Evolutionary conservation across 2,797 vertebrate genomes (phyloP).

Genomic region (Calcarius lapponicus): DNA sequence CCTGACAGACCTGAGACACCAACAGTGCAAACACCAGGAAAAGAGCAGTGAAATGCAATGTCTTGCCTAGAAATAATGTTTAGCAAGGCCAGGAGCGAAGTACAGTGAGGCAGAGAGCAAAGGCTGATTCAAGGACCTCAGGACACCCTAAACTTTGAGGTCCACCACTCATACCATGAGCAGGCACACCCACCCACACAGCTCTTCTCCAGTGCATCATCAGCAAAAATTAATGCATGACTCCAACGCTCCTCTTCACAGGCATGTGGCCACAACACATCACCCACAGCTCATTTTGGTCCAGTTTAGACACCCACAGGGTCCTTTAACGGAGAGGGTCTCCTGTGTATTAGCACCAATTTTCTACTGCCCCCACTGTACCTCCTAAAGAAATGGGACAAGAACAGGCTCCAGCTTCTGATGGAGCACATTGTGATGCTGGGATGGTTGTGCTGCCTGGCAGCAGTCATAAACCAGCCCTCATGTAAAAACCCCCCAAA

Average conservation of each 20-base stretch:
- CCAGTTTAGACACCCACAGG: neutral
- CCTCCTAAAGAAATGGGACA: neutral
- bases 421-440: rapidly evolving
- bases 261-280: neutral
- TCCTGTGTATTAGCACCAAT: neutral
- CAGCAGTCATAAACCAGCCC: neutral
- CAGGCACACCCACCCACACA: neutral
- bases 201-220: neutral
- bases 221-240: neutral
- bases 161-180: neutral
- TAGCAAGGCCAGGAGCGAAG: neutral
- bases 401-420: neutral
- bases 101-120: neutral
- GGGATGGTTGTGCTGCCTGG: neutral
- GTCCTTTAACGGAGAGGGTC: neutral
- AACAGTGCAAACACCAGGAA: constrained; percentile 8
- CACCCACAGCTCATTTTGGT: constrained; percentile 19
- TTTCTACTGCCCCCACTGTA: neutral
- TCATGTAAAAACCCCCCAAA: neutral
- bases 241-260: neutral
- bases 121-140: neutral
- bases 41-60: neutral
- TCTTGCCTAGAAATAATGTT: neutral
- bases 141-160: neutral
- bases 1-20: constrained; percentile 43